These are phyloP conservation scores for Brachionus calyciflorus DNA, from an alignment of 1,140 invertebrate species.

Conservation along the genomic window DNA sequence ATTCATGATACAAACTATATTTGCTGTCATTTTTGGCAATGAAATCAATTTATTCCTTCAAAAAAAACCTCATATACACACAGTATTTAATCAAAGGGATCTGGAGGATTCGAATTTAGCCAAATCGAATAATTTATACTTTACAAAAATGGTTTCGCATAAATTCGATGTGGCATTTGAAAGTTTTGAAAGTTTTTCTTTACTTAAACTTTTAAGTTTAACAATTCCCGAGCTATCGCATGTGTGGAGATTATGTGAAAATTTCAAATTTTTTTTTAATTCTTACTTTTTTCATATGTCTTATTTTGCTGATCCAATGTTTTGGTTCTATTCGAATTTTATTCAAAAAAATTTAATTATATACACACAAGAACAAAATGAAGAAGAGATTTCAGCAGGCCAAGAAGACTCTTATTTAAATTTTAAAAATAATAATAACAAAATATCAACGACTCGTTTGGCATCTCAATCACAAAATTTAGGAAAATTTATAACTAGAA, in stretches of 20 bases:
- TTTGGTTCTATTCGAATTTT: conserved; percentile 27
- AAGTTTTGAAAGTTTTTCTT: conserved; percentile 19
- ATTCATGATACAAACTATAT: conserved; percentile 35
- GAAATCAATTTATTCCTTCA: conserved; percentile 8
- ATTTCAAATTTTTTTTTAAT: conserved; percentile 6
- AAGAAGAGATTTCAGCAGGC: neutral
- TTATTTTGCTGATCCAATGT: conserved; percentile 40
- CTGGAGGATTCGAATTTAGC: neutral
- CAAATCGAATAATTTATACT: conserved; percentile 3
- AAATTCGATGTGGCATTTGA: conserved; percentile 9
- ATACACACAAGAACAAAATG: conserved; percentile 13
- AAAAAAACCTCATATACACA: neutral
- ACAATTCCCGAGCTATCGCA: neutral
- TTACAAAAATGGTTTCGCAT: neutral
- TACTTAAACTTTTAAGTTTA: neutral
- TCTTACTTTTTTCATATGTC: neutral
- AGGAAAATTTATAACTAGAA: neutral
- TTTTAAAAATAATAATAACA: neutral
- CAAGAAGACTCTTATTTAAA: neutral
- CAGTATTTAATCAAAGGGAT: neutral
- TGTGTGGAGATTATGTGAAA: neutral
- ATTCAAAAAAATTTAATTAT: conserved; percentile 27
- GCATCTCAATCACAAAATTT: conserved; percentile 11
- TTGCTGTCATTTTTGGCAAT: conserved; percentile 15
- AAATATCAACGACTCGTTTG: neutral